Evolutionary conservation across 2,888 invertebrate genomes (phyloP).

Genomic region (Bimastos eiseni): DNA sequence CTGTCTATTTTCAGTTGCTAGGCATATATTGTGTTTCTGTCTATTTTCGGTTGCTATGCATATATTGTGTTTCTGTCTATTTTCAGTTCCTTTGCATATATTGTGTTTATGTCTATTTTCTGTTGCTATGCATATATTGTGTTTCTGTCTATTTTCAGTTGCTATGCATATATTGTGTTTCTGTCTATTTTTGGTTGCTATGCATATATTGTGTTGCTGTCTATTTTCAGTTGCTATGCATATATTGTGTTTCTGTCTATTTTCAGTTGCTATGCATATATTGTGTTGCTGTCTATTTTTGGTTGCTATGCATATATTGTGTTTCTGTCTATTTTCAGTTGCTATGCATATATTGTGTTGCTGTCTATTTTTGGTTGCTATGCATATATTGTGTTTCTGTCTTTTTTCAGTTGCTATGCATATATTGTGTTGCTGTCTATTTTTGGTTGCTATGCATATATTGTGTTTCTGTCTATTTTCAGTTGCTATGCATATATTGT

Average conservation of each 20-base stretch:
- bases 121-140: not conserved
- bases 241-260: not conserved
- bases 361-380: not conserved
- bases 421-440: no score
- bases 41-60: not conserved
- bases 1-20: not conserved
- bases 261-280: no score
- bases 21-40: no score
- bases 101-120: not conserved
- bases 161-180: no score
- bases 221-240: not conserved
- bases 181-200: not conserved
- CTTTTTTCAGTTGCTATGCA: not conserved
- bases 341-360: no score
- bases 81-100: not conserved
- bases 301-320: not conserved
- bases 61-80: not conserved
- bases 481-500: no score
- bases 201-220: not conserved
- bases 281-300: not conserved
- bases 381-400: not conserved
- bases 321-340: not conserved
- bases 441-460: not conserved
- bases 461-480: not conserved
- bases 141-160: not conserved